Evolutionary conservation across 2,797 vertebrate genomes (phyloP).

Genomic region (Sebastolobus alascanus): DNA sequence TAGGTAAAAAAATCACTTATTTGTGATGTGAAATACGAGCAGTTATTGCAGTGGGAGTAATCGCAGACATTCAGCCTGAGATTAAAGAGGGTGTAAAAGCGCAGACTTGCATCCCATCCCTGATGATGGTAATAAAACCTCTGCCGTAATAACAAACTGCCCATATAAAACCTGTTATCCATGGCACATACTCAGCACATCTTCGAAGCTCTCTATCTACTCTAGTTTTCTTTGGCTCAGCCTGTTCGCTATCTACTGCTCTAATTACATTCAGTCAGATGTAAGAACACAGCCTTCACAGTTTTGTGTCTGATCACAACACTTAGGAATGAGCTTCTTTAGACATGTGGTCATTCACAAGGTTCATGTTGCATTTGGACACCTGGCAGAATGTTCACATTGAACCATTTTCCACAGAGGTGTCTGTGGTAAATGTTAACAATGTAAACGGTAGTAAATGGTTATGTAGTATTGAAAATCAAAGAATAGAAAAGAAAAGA

Average conservation of each 20-base stretch:
- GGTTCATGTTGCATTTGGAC: not conserved
- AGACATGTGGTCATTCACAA: not conserved
- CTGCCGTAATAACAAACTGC: slow-evolving; percentile 72
- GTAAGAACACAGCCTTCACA: not conserved
- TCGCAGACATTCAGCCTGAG: slow-evolving; percentile 64
- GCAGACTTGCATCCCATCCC: slow-evolving; percentile 70
- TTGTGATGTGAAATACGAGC: slow-evolving; percentile 57
- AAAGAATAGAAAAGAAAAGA: not conserved
- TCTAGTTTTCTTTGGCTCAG: slow-evolving; percentile 16
- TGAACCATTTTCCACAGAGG: not conserved
- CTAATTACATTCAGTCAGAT: slow-evolving; percentile 18
- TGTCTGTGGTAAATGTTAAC: not conserved
- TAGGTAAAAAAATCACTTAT: slow-evolving; percentile 13
- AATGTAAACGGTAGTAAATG: not conserved
- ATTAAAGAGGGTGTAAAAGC: slow-evolving; percentile 71
- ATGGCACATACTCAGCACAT: slow-evolving; percentile 76
- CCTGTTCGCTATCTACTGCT: slow-evolving; percentile 3
- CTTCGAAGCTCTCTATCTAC: slow-evolving; percentile 45
- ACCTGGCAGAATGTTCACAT: not conserved
- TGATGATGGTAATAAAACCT: slow-evolving; percentile 77
- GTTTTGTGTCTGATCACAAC: slow-evolving; percentile 3
- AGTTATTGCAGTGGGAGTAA: slow-evolving; percentile 59
- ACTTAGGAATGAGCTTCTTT: not conserved
- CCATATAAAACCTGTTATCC: slow-evolving; percentile 76
- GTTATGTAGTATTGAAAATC: not conserved